Conservation (phyloP, 1,140 invertebrate species). For the Bombus waltoni region DNA sequence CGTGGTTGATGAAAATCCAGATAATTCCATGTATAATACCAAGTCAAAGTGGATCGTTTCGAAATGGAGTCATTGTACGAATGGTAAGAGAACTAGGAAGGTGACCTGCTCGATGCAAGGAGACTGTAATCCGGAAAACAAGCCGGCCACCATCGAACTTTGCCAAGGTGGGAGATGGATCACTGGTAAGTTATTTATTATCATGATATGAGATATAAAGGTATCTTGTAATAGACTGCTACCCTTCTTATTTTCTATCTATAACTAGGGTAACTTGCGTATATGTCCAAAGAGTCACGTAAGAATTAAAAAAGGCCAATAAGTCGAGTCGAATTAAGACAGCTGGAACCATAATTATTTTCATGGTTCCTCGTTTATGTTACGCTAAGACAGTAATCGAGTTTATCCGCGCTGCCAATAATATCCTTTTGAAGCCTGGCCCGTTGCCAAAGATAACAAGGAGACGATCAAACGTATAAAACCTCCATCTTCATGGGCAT, state of each 20-base stretch:
- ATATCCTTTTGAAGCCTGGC: not conserved
- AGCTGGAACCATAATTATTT: not conserved
- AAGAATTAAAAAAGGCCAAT: too few species aligned
- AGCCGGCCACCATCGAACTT: constrained; percentile 64
- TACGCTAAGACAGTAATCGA: not conserved
- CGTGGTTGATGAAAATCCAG: constrained; percentile 73
- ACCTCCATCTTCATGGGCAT: not conserved
- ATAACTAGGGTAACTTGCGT: too few species aligned
- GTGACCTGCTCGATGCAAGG: constrained; percentile 69
- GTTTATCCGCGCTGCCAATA: not conserved
- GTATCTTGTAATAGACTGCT: not conserved
- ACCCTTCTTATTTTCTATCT: not conserved
- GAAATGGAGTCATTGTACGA: constrained; percentile 72
- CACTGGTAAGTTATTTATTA: constrained; percentile 61
- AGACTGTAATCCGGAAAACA: constrained; percentile 71
- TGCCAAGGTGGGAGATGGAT: constrained; percentile 75
- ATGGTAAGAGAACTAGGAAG: constrained; percentile 71
- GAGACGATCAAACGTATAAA: not conserved
- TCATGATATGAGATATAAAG: not conserved
- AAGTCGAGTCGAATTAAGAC: too few species aligned
- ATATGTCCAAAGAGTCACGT: too few species aligned
- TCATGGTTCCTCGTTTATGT: not conserved
- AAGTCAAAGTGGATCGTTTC: constrained; percentile 77
- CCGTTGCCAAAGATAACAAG: not conserved
- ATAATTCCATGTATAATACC: constrained; percentile 73